Evolutionary conservation across 2,113 vertebrate genomes (phyloP), one percentile per base, ranked within the genome.

Genomic region (Nibea albiflora): DNA sequence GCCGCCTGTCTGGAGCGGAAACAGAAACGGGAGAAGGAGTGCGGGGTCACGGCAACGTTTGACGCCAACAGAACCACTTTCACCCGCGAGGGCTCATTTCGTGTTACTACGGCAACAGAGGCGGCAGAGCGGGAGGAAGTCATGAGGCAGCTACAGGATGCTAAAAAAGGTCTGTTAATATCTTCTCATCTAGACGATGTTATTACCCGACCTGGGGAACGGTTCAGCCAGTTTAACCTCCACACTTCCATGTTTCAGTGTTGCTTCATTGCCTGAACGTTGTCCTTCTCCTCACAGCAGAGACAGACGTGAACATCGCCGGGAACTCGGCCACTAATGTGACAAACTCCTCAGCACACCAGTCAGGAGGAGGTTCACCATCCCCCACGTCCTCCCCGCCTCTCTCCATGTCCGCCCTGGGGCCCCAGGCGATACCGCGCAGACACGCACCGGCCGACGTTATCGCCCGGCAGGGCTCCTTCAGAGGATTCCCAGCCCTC

Each of bases 1-100:
- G 98, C 98, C 7, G 98, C 98, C 0, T 99, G 98, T 87, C 93
- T 99, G 93, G 98, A 99, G 89, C 93, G 98, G 39, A 99, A 99
- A 85, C 98, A 99, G 95, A 99, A 99, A 88, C 94, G 98, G 53
- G 98, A 99, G 93, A 99, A 99, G 92, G 98, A 99, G 91, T 99
- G 98, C 44, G 98, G 98, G 19, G 98, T 99, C 88, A 99, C 98
- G 11, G 98, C 98, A 72, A 99, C 98, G 74, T 99, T 99, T 62
- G 98, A 99, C 85, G 97, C 97, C 90, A 99, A 98, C 94, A 95
- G 98, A 90, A 99, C 98, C 90, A 99, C 98, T 11, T 99, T 99
- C 92, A 99, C 98, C 53, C 96, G 98, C 11, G 98, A 99, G 91
- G 98, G 98, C 81, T 99, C 98, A 9, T 99, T 99, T 94, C 96